Base-by-base conservation (phyloP, 2,888 invertebrate species). In the Drosophila planitibia region DNA sequence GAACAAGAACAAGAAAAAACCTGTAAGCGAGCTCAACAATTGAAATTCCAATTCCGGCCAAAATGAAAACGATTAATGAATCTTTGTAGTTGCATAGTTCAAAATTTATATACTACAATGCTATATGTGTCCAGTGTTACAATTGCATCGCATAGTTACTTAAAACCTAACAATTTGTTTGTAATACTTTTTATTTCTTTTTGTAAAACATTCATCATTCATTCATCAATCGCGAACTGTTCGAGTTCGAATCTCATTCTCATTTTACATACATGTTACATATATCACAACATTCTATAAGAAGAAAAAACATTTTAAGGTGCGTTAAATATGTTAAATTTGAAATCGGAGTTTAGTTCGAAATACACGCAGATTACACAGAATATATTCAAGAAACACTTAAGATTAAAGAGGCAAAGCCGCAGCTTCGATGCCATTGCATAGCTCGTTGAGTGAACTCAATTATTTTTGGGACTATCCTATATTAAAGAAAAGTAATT, bases 211-310 rank as follows among this genome's bases (percentile, higher is more conserved):
- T 44, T 47, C 37, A 39, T 47, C 70, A 55, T 44, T 47, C 37
- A 39, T 47, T 44, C 10, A 25, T 25, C 33, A 25, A 35, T 33
- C 12, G 30, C 54, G 6, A 55, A 35, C 58, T 35, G 33, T 25
- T n/a, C 54, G 49, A 49, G 61, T 51, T n/a, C 35, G 47, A 70
- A 64, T 65, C 65, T 74, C 61, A 65, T 66, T 49, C 61, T 39
- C 53, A 69, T 33, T 53, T 76, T 67, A 58, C 65, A 64, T 44
- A 53, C 57, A 71, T 54, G 58, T 83, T 69, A 83, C 81, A 81
- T 74, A 82, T 88, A 86, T 85, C 77, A 86, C 90, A 88, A 86
- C 70, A 79, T 57, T 69, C 62, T 72, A 72, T 58, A 70, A 74
- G 68, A 68, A 63, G 72, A 58, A 60, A 63, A 62, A 62, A 58